Percentiles rank a stretch among this genome's conserved stretches.
phyloP scores from a whole-genome alignment of 2,113 vertebrate genomes.

The Erythrolamprus reginae region DNA sequence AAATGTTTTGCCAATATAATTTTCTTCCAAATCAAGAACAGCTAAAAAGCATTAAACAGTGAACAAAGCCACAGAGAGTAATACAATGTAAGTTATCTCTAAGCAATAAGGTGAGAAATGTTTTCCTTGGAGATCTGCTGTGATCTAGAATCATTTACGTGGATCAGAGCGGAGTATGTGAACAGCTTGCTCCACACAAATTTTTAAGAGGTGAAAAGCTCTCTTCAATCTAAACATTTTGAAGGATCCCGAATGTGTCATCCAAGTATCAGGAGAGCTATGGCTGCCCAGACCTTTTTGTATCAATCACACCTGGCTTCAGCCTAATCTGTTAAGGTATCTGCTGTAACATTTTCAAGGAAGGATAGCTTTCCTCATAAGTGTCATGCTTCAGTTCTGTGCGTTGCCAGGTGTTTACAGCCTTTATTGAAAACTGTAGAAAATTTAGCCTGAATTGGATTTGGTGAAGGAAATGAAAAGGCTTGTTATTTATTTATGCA shows the following conservation, averaged over 20 bases:
- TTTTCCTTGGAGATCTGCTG: background rate
- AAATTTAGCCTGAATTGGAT: background rate
- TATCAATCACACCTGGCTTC: background rate
- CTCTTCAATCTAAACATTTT: background rate
- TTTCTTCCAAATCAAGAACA: background rate
- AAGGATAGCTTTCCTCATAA: background rate
- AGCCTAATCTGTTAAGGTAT: background rate
- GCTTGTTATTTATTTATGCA: background rate
- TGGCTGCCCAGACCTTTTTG: background rate
- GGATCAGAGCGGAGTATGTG: background rate
- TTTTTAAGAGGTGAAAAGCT: background rate
- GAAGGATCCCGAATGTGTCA: background rate
- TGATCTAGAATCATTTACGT: background rate
- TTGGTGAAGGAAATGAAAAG: background rate
- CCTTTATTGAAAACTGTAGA: background rate
- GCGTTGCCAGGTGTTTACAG: background rate
- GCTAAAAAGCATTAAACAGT: background rate
- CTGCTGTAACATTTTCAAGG: background rate
- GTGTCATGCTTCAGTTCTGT: background rate
- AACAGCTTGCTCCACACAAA: background rate
- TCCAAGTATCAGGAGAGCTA: background rate
- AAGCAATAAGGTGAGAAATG: background rate
- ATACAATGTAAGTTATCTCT: background rate
- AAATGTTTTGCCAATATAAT: background rate
- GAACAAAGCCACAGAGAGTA: background rate